These are phyloP conservation scores for Ischnura elegans DNA, from an alignment of 2,888 invertebrate species.

Conservation along the genomic window DNA sequence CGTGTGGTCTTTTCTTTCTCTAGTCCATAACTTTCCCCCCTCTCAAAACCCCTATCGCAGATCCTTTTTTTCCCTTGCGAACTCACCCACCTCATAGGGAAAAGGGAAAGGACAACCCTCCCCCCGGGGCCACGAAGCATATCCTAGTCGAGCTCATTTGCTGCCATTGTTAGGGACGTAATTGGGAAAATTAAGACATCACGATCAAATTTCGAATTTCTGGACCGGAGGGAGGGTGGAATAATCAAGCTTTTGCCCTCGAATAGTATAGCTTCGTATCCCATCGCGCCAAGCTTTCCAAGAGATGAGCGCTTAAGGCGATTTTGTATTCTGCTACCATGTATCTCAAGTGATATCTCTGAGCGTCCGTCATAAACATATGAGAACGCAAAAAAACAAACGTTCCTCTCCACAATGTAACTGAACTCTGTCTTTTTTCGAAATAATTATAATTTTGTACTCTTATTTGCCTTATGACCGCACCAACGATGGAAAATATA, in stretches of 20 bases:
- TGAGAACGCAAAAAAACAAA: too few relatives aligned
- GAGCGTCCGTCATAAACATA: too few relatives aligned
- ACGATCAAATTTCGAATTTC: background rate
- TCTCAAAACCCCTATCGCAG: background rate
- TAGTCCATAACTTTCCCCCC: background rate
- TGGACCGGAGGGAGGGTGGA: background rate
- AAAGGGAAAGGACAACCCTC: background rate
- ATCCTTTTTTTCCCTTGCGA: background rate
- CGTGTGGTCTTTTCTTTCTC: background rate
- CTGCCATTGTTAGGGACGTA: background rate
- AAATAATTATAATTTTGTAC: too few relatives aligned
- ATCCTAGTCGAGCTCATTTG: background rate
- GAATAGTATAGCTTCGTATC: background rate
- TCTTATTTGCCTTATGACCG: too few relatives aligned
- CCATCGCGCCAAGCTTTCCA: background rate
- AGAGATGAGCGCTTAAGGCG: background rate
- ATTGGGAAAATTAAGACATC: conserved; percentile 1
- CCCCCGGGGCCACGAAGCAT: background rate
- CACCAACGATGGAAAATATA: too few relatives aligned
- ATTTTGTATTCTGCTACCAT: too few relatives aligned
- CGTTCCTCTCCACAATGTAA: too few relatives aligned
- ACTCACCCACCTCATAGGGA: background rate
- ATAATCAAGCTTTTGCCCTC: background rate
- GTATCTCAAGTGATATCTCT: too few relatives aligned
- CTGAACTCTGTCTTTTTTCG: too few relatives aligned